Percentiles rank a stretch among this genome's conserved stretches.
These are phyloP conservation scores for Peromyscus californicus DNA, from an alignment of 2,113 vertebrate genomes.

Conservation along the genomic window DNA sequence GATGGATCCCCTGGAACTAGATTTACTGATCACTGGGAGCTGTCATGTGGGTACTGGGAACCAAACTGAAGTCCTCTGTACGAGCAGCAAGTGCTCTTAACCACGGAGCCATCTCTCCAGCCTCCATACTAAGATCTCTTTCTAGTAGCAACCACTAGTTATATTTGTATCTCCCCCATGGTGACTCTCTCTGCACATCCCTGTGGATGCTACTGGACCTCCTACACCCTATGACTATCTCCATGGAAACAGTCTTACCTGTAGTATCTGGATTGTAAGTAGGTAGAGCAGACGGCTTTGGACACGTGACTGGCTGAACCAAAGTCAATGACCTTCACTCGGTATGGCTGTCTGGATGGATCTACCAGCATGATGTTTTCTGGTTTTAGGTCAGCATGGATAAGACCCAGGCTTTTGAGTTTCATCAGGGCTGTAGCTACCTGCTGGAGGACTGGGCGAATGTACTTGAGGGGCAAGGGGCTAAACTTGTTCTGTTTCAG, in stretches of 20 bases:
- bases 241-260: conserved; percentile 89
- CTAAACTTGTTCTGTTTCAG: conserved; percentile 99
- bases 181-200: rapidly evolving
- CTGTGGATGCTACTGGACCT: neutral
- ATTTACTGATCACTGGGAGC: neutral
- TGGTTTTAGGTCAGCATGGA: conserved; percentile 99
- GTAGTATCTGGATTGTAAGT: conserved; percentile 99
- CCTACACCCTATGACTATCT: neutral
- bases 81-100: neutral
- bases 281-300: conserved; percentile 99
- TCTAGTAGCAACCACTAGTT: neutral
- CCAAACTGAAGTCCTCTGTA: neutral
- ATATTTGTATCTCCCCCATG: rapidly evolving
- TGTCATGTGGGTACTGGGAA: neutral
- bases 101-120: neutral
- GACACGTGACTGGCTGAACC: conserved; percentile 99
- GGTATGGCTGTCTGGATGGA: conserved; percentile 96
- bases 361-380: conserved; percentile 99
- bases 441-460: conserved; percentile 98
- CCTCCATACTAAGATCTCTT: neutral
- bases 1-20: neutral
- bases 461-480: conserved; percentile 98
- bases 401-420: conserved; percentile 97
- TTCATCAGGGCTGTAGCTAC: conserved; percentile 99
- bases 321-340: conserved; percentile 99